These are phyloP conservation scores for Sphenopsis melanotis DNA, from an alignment of 2,797 vertebrate species.

Conservation along the genomic window DNA sequence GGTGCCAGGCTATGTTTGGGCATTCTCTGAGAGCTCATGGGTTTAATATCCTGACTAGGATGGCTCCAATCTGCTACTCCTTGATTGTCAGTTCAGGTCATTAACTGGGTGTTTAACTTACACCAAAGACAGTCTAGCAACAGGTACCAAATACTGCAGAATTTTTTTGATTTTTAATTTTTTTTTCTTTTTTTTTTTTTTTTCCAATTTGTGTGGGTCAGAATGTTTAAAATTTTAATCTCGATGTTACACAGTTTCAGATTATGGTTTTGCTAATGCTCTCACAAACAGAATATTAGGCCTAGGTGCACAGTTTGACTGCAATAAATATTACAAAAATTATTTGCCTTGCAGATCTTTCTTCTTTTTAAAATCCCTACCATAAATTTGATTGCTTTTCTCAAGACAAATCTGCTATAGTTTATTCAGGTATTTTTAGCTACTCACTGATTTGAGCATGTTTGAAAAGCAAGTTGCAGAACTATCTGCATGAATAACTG, in stretches of 20 bases:
- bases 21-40: background rate
- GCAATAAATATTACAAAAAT: background rate
- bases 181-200: background rate
- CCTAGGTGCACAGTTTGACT: background rate
- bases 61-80: rapidly evolving
- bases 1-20: background rate
- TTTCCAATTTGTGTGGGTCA: rapidly evolving
- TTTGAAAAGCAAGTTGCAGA: background rate
- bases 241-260: background rate
- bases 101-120: background rate
- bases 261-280: background rate
- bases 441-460: background rate
- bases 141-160: background rate
- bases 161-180: rapidly evolving
- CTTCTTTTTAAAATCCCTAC: background rate
- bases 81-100: background rate
- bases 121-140: background rate
- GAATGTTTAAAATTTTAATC: background rate
- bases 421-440: background rate
- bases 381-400: background rate
- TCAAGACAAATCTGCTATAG: background rate
- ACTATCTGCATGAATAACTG: background rate
- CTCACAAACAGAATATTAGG: background rate
- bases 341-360: background rate
- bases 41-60: background rate